Base-by-base conservation (phyloP, 2,113 vertebrate genomes). In the Girardinichthys multiradiatus region DNA sequence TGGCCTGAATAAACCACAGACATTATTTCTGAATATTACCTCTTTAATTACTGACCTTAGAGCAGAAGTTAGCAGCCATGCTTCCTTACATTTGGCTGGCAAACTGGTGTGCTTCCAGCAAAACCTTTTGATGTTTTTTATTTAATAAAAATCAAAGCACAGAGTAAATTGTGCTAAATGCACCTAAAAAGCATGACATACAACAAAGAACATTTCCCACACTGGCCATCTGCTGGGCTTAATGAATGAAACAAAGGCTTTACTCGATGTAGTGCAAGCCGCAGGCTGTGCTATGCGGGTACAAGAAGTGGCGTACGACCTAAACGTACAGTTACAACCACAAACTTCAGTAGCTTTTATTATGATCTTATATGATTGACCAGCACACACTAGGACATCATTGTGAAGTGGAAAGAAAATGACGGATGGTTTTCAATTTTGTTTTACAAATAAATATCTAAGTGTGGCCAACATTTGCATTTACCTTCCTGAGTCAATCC, bases 1-100 rank as follows among this genome's bases (percentile, higher is more conserved):
- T 71, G 79, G 80, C 81, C 70, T 75, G 62, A 79, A 77, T 75
- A 74, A 79, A 89, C 70, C 31, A 31, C 24, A 21, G 51, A 37
- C 63, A 71, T 79, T 70, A 59, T 84, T 83, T 81, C 76, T 31
- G 64, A 63, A 77, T 63, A 83, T 70, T 81, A 78, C 28, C 71
- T 69, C 30, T 51, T 69, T 74, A 63, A 84, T 87, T 87, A 89
- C 48, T 68, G 62, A 88, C 77, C 74, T 57, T 60, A 30, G 81
- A 85, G 51, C 65, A 85, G 72, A 84, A 68, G 69, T 57, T 57
- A 81, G 59, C 29, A 2, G 57, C 63, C 73, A 68, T 17, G 66
- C 31, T 68, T 72, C 66, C 45, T 67, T 57, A 74, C 42, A 0
- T 64, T 33, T 9, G 19, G 59, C 75, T 74, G 72, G 60, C 33